A percentile compares a stretch with the other conserved stretches of the same genome.
These are phyloP conservation scores for Drosophila ambigua DNA, from an alignment of 1,140 invertebrate species.

Conservation along the genomic window DNA sequence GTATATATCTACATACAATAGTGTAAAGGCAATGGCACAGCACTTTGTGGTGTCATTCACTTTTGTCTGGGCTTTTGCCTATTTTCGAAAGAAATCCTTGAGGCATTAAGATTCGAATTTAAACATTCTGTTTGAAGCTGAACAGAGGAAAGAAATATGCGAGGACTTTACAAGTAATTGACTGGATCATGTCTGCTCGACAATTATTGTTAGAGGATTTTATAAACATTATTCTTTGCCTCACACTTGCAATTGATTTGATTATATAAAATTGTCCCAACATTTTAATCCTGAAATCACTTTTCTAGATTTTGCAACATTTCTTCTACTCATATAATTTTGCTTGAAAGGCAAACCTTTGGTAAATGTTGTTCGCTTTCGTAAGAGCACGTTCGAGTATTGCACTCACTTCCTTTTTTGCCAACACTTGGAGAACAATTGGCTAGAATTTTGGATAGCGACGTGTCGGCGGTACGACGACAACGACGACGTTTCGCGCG, in stretches of 20 bases:
- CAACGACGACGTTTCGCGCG: constrained; percentile 59
- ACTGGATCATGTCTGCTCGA: too few species aligned
- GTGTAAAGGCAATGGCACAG: constrained; percentile 30
- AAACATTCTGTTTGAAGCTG: too few species aligned
- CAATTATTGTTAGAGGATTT: too few species aligned
- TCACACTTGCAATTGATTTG: neutral
- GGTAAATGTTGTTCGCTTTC: neutral
- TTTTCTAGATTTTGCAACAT: neutral
- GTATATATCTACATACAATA: too few species aligned
- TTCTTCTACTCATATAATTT: too few species aligned
- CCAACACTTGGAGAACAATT: constrained; percentile 9
- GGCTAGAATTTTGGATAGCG: constrained; percentile 11
- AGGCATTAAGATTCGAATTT: too few species aligned
- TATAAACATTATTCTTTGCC: too few species aligned
- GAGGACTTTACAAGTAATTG: too few species aligned
- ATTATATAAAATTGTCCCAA: too few species aligned
- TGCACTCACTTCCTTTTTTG: neutral
- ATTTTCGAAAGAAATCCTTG: too few species aligned
- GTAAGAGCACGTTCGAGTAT: neutral
- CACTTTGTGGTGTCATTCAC: constrained; percentile 25
- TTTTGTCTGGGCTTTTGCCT: neutral
- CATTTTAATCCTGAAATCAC: neutral
- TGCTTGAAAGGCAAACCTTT: neutral
- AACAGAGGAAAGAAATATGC: too few species aligned
- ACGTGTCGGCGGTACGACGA: constrained; percentile 32